phyloP scores from a whole-genome alignment of 2,797 vertebrate genomes.

The Aeoliscus strigatus region DNA sequence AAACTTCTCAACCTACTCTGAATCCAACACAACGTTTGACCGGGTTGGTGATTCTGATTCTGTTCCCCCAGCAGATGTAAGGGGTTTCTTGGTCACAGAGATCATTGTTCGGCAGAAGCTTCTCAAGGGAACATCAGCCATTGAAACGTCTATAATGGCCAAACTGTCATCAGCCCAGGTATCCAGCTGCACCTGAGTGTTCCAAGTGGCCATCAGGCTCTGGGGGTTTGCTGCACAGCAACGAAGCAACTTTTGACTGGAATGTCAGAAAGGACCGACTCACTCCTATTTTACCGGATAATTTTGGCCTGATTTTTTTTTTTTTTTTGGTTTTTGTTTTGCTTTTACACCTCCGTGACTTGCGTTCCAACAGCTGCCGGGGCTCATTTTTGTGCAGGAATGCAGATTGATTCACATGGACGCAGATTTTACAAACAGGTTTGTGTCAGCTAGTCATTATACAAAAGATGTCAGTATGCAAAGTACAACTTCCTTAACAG shows the following conservation, averaged over 20 bases:
- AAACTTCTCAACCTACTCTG: constrained; percentile 20
- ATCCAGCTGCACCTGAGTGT: constrained; percentile 40
- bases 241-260: neutral
- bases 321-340: constrained; percentile 6
- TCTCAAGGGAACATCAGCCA: constrained; percentile 30
- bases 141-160: constrained; percentile 28
- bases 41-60: constrained; percentile 25
- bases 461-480: neutral
- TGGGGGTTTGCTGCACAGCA: constrained; percentile 8
- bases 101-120: constrained; percentile 34
- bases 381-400: constrained; percentile 17
- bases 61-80: constrained; percentile 14
- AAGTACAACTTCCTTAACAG: neutral
- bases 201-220: constrained; percentile 14
- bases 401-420: constrained; percentile 30
- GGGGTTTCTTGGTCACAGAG: constrained; percentile 27
- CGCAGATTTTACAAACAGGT: constrained; percentile 35
- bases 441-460: constrained; percentile 11
- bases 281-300: constrained; percentile 12
- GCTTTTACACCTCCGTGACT: too few relatives aligned
- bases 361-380: constrained; percentile 4
- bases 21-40: constrained; percentile 23
- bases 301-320: constrained; percentile 16
- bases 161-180: constrained; percentile 47
- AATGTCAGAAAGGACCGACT: neutral